Percentiles rank a stretch among this genome's conserved stretches.
phyloP scores from a whole-genome alignment of 2,888 invertebrate species.

The Halictus ligatus region DNA sequence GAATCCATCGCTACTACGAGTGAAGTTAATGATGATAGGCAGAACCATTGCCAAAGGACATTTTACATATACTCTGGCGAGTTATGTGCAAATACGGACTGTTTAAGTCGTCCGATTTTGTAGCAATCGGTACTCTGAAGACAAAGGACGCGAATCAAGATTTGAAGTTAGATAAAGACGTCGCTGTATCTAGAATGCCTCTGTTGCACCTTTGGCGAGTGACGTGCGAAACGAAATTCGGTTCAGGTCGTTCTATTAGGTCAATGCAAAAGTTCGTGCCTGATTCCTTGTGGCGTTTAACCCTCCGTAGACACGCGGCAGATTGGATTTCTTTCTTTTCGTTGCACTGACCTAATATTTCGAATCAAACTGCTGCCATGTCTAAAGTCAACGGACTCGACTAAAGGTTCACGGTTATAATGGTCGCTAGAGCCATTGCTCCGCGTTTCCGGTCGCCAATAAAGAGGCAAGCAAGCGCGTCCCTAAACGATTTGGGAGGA shows the following conservation, averaged over 20 bases:
- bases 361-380: background rate
- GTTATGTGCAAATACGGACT: background rate
- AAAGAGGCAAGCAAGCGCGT: constrained; percentile 34
- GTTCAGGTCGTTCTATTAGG: background rate
- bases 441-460: constrained; percentile 54
- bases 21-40: too few relatives aligned
- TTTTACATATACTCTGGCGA: too few relatives aligned
- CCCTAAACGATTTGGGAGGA: constrained; percentile 69
- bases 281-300: background rate
- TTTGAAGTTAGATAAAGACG: background rate
- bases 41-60: too few relatives aligned
- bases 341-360: background rate
- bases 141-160: background rate
- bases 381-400: background rate
- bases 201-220: too few relatives aligned
- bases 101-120: background rate
- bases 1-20: too few relatives aligned
- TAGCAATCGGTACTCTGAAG: background rate
- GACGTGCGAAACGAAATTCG: too few relatives aligned
- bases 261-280: background rate
- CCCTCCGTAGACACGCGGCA: background rate
- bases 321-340: background rate
- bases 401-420: background rate
- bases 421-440: constrained; percentile 1
- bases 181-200: background rate